These are phyloP conservation scores for Cheilosia soror DNA, from an alignment of 2,888 invertebrate species.

Conservation along the genomic window DNA sequence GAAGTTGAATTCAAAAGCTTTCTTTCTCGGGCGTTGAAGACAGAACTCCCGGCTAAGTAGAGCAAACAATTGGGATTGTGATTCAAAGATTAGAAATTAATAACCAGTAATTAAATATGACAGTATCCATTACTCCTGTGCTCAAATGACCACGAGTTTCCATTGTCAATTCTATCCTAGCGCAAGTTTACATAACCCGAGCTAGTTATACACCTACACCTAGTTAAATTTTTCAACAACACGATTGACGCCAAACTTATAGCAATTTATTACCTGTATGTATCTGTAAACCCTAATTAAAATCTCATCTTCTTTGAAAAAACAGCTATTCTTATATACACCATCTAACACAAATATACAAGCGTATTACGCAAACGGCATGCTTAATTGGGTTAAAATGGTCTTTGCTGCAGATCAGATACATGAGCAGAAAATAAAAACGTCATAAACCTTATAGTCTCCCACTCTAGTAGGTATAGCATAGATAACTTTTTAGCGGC, in stretches of 20 bases:
- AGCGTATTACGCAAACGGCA: conserved; percentile 50
- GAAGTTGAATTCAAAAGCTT: too few species aligned
- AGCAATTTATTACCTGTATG: conserved; percentile 5
- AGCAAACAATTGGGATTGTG: too few species aligned
- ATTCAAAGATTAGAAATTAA: too few species aligned
- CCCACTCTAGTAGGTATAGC: conserved; percentile 16
- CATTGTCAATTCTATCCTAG: too few species aligned
- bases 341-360: conserved; percentile 17
- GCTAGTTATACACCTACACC: too few species aligned
- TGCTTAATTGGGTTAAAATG: conserved; percentile 49
- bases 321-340: conserved; percentile 1
- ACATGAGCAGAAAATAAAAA: conserved; percentile 8
- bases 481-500: conserved; percentile 17
- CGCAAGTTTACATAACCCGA: too few species aligned
- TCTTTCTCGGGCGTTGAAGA: too few species aligned
- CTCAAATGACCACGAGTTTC: too few species aligned
- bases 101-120: too few species aligned
- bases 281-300: neutral
- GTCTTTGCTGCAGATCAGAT: conserved; percentile 24
- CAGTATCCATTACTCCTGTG: too few species aligned
- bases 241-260: conserved; percentile 24
- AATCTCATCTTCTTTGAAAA: conserved; percentile 37
- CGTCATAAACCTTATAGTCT: conserved; percentile 1
- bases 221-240: neutral
- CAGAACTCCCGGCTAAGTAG: too few species aligned